Conservation (phyloP, 2,113 vertebrate genomes). For the Trochalopteron elliotii region DNA sequence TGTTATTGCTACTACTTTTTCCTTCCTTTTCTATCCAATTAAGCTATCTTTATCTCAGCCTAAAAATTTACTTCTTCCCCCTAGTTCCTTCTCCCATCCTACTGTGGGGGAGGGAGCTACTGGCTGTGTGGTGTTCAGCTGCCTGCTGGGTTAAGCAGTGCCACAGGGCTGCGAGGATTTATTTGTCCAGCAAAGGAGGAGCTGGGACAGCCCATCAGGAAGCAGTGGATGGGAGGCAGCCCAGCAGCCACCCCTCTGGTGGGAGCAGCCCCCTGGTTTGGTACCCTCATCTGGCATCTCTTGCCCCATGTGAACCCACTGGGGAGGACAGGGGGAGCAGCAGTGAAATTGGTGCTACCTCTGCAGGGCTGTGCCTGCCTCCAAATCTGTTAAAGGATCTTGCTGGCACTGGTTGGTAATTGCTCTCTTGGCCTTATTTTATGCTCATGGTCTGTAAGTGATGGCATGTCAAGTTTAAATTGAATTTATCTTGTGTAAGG, state of each 20-base stretch:
- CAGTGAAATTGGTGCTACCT: neutral
- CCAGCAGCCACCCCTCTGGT: neutral
- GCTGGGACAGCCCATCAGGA: neutral
- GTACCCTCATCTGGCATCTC: neutral
- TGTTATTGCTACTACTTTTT: neutral
- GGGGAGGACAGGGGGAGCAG: neutral
- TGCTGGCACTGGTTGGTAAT: neutral
- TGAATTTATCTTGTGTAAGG: no score
- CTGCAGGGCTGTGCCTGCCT: neutral
- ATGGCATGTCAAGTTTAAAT: neutral
- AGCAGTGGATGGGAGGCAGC: neutral
- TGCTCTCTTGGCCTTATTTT: neutral
- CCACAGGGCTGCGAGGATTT: neutral
- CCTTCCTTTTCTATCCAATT: neutral
- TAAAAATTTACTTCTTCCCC: neutral
- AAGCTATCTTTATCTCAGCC: neutral
- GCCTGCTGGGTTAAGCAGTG: neutral
- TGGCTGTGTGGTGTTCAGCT: neutral
- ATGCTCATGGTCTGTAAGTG: neutral
- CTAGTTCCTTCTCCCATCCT: neutral
- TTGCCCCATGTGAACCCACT: rapidly evolving
- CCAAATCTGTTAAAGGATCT: neutral
- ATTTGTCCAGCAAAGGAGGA: neutral
- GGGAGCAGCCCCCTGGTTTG: rapidly evolving
- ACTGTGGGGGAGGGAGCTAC: neutral